Percentiles rank a stretch among this genome's conserved stretches.
Conservation (phyloP, 2,797 vertebrate species). For the Pangasius sanitwongsei region DNA sequence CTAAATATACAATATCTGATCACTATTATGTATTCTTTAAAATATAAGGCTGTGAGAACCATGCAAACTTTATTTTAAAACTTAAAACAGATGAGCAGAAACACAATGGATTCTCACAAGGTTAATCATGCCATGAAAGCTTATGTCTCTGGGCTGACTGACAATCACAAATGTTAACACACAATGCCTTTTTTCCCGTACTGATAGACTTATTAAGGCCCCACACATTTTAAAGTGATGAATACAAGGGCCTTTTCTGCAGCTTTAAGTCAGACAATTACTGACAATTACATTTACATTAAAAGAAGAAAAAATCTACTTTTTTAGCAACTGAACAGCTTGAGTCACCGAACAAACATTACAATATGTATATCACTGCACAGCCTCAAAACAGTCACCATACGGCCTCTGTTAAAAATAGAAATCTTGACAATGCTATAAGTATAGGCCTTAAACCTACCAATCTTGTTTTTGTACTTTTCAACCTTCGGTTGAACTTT, state of each 20-base stretch:
- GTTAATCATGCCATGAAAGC: background rate
- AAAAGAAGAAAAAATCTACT: background rate
- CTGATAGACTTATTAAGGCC: background rate
- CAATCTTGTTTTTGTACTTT: background rate
- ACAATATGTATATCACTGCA: background rate
- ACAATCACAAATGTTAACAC: background rate
- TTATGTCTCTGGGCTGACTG: background rate
- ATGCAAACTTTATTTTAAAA: background rate
- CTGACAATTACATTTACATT: background rate
- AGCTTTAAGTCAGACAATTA: background rate
- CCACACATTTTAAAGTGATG: background rate
- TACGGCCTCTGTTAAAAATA: background rate
- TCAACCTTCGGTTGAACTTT: no score
- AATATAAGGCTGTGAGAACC: background rate
- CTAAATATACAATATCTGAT: background rate
- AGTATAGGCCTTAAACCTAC: background rate
- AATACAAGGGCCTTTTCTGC: background rate
- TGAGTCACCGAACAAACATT: background rate
- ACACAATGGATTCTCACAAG: background rate
- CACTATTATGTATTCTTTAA: background rate
- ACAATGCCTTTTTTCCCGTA: background rate
- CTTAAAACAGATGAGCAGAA: background rate
- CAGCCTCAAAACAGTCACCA: background rate
- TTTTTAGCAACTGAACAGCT: background rate
- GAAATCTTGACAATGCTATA: background rate